Evolutionary conservation across 1,140 invertebrate genomes (phyloP).

Genomic region (Neocloeon triangulifer): DNA sequence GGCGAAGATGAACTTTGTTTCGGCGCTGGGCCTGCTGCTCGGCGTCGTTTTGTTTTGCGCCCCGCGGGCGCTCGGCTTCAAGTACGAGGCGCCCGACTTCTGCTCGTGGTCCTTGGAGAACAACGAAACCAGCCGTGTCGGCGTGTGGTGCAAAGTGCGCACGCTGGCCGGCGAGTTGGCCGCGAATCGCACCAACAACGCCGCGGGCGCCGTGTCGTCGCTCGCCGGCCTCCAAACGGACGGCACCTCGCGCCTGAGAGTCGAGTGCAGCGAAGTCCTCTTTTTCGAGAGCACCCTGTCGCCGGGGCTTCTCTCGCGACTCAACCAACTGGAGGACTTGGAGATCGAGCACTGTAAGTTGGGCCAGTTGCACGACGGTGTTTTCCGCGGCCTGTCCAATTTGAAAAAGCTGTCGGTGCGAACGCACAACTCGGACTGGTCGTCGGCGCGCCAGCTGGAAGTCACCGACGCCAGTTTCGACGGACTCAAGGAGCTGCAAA

Average conservation of each 20-base stretch:
- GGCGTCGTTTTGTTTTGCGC: too few relatives aligned
- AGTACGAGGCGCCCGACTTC: too few relatives aligned
- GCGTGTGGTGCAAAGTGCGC: conserved; percentile 35
- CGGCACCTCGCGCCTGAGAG: conserved; percentile 35
- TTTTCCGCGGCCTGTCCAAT: conserved; percentile 45
- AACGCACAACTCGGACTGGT: conserved; percentile 37
- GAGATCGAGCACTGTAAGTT: conserved; percentile 69
- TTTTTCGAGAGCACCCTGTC: conserved; percentile 56
- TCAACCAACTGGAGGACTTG: conserved; percentile 57
- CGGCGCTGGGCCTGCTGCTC: too few relatives aligned
- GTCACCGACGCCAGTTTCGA: conserved; percentile 44
- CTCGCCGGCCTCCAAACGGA: conserved; percentile 37
- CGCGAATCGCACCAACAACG: too few relatives aligned
- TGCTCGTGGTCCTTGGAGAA: too few relatives aligned
- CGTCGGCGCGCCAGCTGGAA: conserved; percentile 51
- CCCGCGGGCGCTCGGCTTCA: too few relatives aligned
- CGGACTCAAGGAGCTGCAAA: conserved; percentile 44
- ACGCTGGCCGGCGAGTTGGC: conserved; percentile 40
- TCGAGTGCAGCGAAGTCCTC: conserved; percentile 53
- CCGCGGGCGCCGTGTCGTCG: too few relatives aligned
- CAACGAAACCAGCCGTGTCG: not conserved
- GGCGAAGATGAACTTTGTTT: too few relatives aligned
- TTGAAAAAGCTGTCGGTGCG: conserved; percentile 55
- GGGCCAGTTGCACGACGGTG: conserved; percentile 44
- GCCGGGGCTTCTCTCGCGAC: conserved; percentile 41